Conservation (phyloP, 1,140 invertebrate genomes). For the Philaenus spumarius region DNA sequence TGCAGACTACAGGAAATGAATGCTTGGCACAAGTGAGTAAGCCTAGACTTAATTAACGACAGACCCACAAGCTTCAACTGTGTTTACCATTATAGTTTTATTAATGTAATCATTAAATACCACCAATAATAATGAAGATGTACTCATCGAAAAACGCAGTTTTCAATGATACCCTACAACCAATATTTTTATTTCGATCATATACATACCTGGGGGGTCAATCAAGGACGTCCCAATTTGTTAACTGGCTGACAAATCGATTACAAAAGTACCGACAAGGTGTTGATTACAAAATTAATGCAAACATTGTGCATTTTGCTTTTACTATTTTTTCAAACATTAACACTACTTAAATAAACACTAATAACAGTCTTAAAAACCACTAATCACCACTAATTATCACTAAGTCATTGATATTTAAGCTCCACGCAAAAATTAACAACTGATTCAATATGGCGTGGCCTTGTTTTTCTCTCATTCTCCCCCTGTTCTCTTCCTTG, state of each 20-base stretch:
- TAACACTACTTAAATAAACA: too few relatives aligned
- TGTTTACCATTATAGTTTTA: too few relatives aligned
- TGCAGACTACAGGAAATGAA: too few relatives aligned
- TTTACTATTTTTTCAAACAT: too few relatives aligned
- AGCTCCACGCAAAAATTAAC: conserved; percentile 29
- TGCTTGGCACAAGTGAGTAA: too few relatives aligned
- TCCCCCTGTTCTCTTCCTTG: conserved; percentile 29
- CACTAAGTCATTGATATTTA: conserved; percentile 18
- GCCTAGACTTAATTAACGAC: too few relatives aligned
- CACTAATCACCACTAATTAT: conserved; percentile 11
- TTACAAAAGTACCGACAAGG: conserved; percentile 32
- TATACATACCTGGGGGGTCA: conserved; percentile 31
- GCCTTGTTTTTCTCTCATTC: conserved; percentile 37
- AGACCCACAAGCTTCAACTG: too few relatives aligned
- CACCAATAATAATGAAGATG: too few relatives aligned
- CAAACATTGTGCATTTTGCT: not conserved
- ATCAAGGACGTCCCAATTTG: conserved; percentile 35
- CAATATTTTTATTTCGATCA: conserved; percentile 22
- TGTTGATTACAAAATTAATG: conserved; percentile 18
- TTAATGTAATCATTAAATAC: too few relatives aligned
- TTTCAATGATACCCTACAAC: conserved; percentile 21
- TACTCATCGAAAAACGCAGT: not conserved
- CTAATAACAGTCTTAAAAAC: too few relatives aligned
- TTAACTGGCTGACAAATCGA: conserved; percentile 34
- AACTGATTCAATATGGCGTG: conserved; percentile 40